phyloP scores from a whole-genome alignment of 2,797 vertebrate species.

The Argyrosomus regius region DNA sequence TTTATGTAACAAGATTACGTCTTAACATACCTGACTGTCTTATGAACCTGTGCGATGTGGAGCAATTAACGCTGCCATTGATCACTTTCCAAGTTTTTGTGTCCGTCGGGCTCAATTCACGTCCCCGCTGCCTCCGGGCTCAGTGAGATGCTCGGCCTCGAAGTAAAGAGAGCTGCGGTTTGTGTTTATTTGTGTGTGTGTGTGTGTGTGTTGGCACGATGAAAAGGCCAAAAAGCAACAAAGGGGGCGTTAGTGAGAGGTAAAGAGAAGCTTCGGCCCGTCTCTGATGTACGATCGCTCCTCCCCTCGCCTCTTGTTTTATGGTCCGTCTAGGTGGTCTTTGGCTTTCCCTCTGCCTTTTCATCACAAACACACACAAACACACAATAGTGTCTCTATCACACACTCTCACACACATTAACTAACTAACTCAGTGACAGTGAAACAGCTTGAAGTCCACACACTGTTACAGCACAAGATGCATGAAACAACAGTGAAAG shows the following conservation, averaged over 20 bases:
- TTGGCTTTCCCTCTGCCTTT: slow-evolving; percentile 31
- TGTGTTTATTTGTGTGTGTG: background rate
- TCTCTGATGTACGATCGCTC: slow-evolving; percentile 24
- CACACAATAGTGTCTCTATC: slow-evolving; percentile 11
- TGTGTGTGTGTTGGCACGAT: background rate
- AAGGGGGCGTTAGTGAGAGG: slow-evolving; percentile 21
- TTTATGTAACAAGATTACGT: slow-evolving; percentile 13
- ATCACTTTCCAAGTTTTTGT: slow-evolving; percentile 62
- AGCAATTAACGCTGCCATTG: slow-evolving; percentile 68
- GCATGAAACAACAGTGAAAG: slow-evolving; percentile 39
- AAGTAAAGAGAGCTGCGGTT: background rate
- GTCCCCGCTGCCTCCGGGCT: background rate
- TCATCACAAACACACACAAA: background rate
- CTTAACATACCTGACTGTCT: slow-evolving; percentile 53
- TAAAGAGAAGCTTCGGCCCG: slow-evolving; percentile 20
- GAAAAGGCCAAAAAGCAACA: slow-evolving; percentile 22
- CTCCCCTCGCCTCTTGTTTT: slow-evolving; percentile 26
- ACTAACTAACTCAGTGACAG: slow-evolving; percentile 21
- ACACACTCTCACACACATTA: slow-evolving; percentile 4
- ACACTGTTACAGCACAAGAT: background rate
- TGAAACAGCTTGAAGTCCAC: background rate
- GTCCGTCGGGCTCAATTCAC: slow-evolving; percentile 21
- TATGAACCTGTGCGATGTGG: slow-evolving; percentile 51
- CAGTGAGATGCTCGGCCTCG: background rate
- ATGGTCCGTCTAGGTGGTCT: slow-evolving; percentile 61